Percentiles rank a stretch among this genome's conserved stretches.
phyloP scores from a whole-genome alignment of 2,888 invertebrate genomes.

The Villa cingulata region DNA sequence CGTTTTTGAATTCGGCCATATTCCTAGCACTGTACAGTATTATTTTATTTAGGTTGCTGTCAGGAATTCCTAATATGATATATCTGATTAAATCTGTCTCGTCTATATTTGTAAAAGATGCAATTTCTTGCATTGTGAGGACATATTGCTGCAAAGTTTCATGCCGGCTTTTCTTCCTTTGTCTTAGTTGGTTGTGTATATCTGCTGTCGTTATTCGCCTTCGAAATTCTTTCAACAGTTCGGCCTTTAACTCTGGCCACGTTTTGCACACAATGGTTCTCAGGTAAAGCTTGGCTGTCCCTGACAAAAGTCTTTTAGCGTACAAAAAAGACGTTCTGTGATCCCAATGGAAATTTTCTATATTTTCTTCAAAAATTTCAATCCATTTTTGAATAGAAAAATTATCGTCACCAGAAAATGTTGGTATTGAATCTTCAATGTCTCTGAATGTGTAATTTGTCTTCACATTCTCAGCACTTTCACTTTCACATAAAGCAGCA shows the following conservation, averaged over 20 bases:
- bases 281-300: conserved; percentile 8
- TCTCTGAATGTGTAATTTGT: background rate
- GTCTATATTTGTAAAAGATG: conserved; percentile 1
- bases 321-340: conserved; percentile 2
- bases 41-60: conserved; percentile 3
- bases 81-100: conserved; percentile 7
- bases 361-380: conserved; percentile 1
- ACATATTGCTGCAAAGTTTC: conserved; percentile 9
- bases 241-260: conserved; percentile 6
- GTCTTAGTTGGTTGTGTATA: conserved; percentile 5
- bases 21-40: conserved; percentile 4
- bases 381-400: conserved; percentile 1
- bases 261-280: conserved; percentile 3
- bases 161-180: conserved; percentile 3
- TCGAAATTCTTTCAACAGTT: conserved; percentile 6
- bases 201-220: conserved; percentile 6
- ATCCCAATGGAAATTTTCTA: background rate
- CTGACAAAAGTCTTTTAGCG: conserved; percentile 4
- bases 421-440: conserved; percentile 1
- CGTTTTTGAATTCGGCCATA: conserved; percentile 3
- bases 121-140: conserved; percentile 8
- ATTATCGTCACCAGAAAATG: conserved; percentile 1
- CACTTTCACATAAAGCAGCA: too few species aligned
- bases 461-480: too few species aligned
- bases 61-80: conserved; percentile 6